These are phyloP conservation scores for Hippocampus mohnikei DNA, from an alignment of 2,113 vertebrate genomes.

Conservation along the genomic window DNA sequence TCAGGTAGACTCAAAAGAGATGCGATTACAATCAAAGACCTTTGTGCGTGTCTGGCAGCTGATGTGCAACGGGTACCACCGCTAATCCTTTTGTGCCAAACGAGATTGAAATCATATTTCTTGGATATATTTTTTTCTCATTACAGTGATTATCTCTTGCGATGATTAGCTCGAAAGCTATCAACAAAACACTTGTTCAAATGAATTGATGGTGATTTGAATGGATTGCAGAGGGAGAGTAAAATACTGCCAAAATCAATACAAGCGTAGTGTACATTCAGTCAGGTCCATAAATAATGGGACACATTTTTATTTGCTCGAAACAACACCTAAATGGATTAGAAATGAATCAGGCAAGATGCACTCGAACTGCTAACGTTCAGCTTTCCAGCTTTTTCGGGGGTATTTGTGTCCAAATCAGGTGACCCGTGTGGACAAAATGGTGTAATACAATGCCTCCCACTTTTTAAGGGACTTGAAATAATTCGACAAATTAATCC, in stretches of 20 bases:
- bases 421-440: too few species aligned
- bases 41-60: slow-evolving; percentile 24
- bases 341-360: too few species aligned
- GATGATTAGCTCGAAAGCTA: background rate
- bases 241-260: background rate
- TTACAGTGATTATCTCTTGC: slow-evolving; percentile 8
- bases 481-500: too few species aligned
- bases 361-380: too few species aligned
- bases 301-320: too few species aligned
- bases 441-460: too few species aligned
- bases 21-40: slow-evolving; percentile 41
- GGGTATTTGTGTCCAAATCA: too few species aligned
- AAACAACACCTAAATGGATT: too few species aligned
- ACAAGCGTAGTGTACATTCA: background rate
- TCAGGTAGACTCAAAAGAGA: slow-evolving; percentile 29
- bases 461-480: too few species aligned
- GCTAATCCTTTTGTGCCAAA: slow-evolving; percentile 14
- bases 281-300: too few species aligned
- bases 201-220: slow-evolving; percentile 20
- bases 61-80: slow-evolving; percentile 12
- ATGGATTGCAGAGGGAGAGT: slow-evolving; percentile 15
- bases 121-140: slow-evolving; percentile 20
- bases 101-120: slow-evolving; percentile 30
- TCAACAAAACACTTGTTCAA: slow-evolving; percentile 16
- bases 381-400: too few species aligned